Percentiles rank a stretch among this genome's conserved stretches.
Evolutionary conservation across 2,888 invertebrate genomes (phyloP).

Genomic region (Acrobasis suavella): DNA sequence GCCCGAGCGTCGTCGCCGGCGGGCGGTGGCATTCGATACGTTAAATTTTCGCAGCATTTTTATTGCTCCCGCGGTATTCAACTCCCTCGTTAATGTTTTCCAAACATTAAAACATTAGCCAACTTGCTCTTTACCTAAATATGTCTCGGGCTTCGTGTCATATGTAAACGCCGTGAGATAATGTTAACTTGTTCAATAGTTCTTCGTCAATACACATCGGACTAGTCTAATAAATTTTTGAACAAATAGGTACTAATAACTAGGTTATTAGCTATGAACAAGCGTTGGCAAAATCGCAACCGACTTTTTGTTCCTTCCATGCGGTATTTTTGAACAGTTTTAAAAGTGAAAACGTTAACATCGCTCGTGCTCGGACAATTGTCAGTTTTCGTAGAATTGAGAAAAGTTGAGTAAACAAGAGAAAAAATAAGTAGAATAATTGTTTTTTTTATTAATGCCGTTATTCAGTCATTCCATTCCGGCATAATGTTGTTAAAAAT

Average conservation of each 20-base stretch:
- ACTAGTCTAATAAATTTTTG: neutral
- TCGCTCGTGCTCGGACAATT: neutral
- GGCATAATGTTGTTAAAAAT: neutral
- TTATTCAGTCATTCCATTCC: too few relatives aligned
- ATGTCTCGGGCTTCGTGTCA: conserved; percentile 7
- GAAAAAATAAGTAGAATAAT: neutral
- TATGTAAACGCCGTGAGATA: conserved; percentile 5
- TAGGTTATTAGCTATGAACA: neutral
- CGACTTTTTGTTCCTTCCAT: neutral
- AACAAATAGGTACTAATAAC: neutral
- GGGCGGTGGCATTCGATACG: conserved; percentile 18
- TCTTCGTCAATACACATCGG: conserved; percentile 11
- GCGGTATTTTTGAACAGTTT: conserved; percentile 1
- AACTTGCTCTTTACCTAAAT: conserved; percentile 11
- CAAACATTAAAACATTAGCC: conserved; percentile 13
- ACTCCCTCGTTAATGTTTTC: conserved; percentile 6
- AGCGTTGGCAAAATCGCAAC: conserved; percentile 5
- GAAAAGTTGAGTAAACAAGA: neutral
- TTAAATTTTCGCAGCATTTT: conserved; percentile 21
- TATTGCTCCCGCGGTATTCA: conserved; percentile 16
- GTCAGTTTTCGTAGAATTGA: conserved; percentile 6
- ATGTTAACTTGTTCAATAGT: conserved; percentile 12
- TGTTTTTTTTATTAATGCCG: too few relatives aligned
- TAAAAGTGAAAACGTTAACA: conserved; percentile 13
- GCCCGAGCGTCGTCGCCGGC: conserved; percentile 9